Percentiles rank a stretch among this genome's conserved stretches.
Conservation (phyloP, 2,797 vertebrate genomes). For the Catharus ustulatus region DNA sequence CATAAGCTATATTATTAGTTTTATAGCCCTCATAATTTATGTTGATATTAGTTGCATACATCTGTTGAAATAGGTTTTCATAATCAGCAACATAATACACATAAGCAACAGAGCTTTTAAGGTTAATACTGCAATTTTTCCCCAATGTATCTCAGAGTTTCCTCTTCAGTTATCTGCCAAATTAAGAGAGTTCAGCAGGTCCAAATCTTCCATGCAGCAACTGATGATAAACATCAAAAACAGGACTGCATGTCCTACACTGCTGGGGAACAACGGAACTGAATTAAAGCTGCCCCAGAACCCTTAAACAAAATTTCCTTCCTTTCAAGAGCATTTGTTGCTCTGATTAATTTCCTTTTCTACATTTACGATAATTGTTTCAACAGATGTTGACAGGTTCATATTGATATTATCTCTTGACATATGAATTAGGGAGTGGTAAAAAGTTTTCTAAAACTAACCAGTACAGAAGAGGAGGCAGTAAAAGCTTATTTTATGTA, state of each 20-base stretch:
- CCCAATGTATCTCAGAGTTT: not conserved
- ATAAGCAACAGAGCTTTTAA: not conserved
- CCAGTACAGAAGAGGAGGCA: not conserved
- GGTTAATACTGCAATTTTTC: not conserved
- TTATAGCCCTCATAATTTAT: not conserved
- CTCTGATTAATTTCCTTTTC: slow-evolving; percentile 60
- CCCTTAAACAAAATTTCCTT: slow-evolving; percentile 55
- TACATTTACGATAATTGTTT: slow-evolving; percentile 22
- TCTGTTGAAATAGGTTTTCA: not conserved
- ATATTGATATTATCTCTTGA: not conserved
- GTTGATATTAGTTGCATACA: not conserved
- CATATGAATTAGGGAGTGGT: not conserved
- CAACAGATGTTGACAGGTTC: slow-evolving; percentile 28
- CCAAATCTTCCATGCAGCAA: not conserved
- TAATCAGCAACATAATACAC: not conserved
- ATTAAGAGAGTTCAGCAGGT: not conserved
- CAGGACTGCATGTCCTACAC: slow-evolving; percentile 15
- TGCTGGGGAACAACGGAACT: slow-evolving; percentile 37
- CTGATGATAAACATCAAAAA: slow-evolving; percentile 22
- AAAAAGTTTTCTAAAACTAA: not conserved
- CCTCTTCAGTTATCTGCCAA: slow-evolving; percentile 23
- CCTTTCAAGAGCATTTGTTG: slow-evolving; percentile 1
- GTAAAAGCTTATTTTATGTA: not conserved
- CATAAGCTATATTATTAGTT: not conserved
- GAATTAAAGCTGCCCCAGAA: slow-evolving; percentile 25